Evolutionary conservation across 2,888 invertebrate species (phyloP), one percentile per base, ranked within the genome.

Genomic region (Drosophila aldrichi): DNA sequence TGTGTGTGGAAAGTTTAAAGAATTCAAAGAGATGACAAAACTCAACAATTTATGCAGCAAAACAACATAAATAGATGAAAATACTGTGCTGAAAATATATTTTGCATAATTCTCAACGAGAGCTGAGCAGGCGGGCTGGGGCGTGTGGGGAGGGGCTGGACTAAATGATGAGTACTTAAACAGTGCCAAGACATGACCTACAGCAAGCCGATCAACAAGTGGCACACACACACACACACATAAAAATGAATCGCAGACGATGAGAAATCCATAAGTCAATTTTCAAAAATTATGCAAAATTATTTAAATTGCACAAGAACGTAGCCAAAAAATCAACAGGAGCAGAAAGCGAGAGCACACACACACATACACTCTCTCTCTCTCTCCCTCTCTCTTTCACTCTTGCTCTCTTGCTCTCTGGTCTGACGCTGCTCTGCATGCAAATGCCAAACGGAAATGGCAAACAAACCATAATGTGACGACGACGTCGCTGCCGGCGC

Each of bases 211-310:
- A 68, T 74, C 90, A 88, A 88, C 88, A 88, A 88, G 90, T 88
- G 90, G 75, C 86, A 51, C 44, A 73, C 40, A 56, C 57, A 32
- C 56, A 65, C 52, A 61, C 34, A 64, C 40, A 43, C 46, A 38
- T 82, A 88, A 84, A 90, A 91, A 83, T 87, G 90, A 76, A 68
- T 61, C 73, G 81, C 84, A 88, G 76, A 74, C 85, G 80, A 66
- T 73, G 89, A 79, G 82, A 78, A 89, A 86, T 90, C 82, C 90
- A 90, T 90, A 90, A 91, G 91, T 90, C 88, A 86, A 89, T 87
- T 89, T 87, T 83, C 83, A 81, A 82, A 90, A 90, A 91, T 91
- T 91, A 91, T 91, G 91, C 90, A 91, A 91, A 91, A 91, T 91
- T 91, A 91, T 91, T 91, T 91, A 91, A 91, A 91, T 91, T 89